Percentiles rank a stretch among this genome's conserved stretches.
phyloP scores from a whole-genome alignment of 1,140 invertebrate species.

The Cydia amplana region DNA sequence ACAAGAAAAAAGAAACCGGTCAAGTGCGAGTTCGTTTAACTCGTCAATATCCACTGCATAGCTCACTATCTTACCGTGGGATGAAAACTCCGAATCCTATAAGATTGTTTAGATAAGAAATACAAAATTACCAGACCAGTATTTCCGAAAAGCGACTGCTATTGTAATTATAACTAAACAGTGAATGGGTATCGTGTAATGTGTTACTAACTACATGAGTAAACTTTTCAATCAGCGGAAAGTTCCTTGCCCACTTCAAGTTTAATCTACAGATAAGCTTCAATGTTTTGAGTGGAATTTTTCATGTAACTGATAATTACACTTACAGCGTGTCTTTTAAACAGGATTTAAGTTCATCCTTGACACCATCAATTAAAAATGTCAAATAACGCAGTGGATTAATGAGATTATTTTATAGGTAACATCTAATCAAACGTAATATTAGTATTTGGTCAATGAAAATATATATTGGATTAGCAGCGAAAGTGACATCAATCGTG shows the following conservation, averaged over 20 bases:
- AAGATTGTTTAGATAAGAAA: too few species aligned
- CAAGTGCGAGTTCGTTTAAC: too few species aligned
- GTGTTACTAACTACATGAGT: not conserved
- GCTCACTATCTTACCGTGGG: too few species aligned
- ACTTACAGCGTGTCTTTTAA: not conserved
- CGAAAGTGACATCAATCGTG: too few species aligned
- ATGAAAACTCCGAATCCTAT: too few species aligned
- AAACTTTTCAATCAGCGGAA: conserved; percentile 49
- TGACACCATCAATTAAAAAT: not conserved
- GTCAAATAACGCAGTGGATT: not conserved
- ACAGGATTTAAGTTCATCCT: not conserved
- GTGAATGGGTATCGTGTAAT: not conserved
- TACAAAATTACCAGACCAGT: too few species aligned
- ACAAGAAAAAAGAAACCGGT: too few species aligned
- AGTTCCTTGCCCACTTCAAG: conserved; percentile 43
- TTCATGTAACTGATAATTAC: conserved; percentile 38
- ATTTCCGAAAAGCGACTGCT: not conserved
- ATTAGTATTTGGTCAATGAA: too few species aligned
- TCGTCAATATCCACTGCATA: too few species aligned
- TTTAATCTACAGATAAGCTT: conserved; percentile 52
- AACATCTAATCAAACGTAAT: not conserved
- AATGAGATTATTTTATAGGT: not conserved
- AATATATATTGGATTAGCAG: too few species aligned
- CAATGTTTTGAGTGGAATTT: conserved; percentile 57
- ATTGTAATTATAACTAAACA: not conserved